Evolutionary conservation across 2,888 invertebrate genomes (phyloP), one percentile per base, ranked within the genome.

Genomic region (Criorhina ranunculi): DNA sequence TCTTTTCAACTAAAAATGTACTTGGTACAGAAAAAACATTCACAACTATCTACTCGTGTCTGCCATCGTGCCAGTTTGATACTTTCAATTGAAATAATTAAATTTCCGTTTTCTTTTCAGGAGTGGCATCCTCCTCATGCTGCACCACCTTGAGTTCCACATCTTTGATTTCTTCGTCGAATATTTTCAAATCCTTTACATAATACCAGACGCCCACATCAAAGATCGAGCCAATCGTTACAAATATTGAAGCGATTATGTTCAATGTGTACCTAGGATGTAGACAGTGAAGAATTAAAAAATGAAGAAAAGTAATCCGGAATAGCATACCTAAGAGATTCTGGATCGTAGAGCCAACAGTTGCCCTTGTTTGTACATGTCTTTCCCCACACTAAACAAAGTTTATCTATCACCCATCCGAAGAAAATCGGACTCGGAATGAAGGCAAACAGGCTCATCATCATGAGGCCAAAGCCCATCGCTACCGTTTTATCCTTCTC

Each of bases 361-460:
- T 95, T 95, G 85, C 95, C 95, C 60, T 93, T 94, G 67, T 94
- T 94, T 0, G 94, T 93, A 88, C 95, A 95, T 3, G 95, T 95
- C 89, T 95, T 95, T 9, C 95, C 95, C 95, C 95, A 96, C 11
- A 95, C 94, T 29, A 95, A 90, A 88, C 95, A 96, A 6, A 95
- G 93, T 42, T 89, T 89, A 88, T 92, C 92, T 88, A 96, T 93
- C 69, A 96, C 93, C 88, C 94, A 94, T 67, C 96, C 96, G 88
- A 95, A 95, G 75, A 96, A 92, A 86, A 96, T 95, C 0, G 96
- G 96, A 57, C 95, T 95, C 0, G 96, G 96, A 87, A 96, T 95
- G 88, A 95, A 95, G 8, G 95, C 95, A 87, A 95, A 94, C 72
- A 95, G 92, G 83, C 95, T 95, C 93, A 95, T 93, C 87, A 95